A percentile compares a stretch with the other conserved stretches of the same genome.
Evolutionary conservation across 2,888 invertebrate species (phyloP).

Genomic region (Ectemnius continuus): DNA sequence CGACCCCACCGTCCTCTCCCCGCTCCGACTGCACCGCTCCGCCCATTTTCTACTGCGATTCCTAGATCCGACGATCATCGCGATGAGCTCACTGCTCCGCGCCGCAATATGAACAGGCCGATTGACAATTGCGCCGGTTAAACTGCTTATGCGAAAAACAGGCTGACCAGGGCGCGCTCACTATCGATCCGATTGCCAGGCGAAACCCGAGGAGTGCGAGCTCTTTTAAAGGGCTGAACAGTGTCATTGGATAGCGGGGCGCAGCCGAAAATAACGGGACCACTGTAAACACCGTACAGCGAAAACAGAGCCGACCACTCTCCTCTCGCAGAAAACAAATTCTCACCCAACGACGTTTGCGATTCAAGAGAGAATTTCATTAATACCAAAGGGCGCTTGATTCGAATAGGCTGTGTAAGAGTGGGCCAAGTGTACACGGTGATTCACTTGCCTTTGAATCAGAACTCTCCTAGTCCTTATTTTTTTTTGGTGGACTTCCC

Average conservation of each 20-base stretch:
- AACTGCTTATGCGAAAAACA: slow-evolving; percentile 20
- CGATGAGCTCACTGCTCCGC: too few relatives aligned
- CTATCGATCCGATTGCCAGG: slow-evolving; percentile 43
- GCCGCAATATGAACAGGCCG: too few relatives aligned
- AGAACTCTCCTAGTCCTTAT: too few relatives aligned
- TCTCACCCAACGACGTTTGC: background rate
- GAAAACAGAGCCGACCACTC: background rate
- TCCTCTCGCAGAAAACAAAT: background rate
- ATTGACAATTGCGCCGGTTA: slow-evolving; percentile 21
- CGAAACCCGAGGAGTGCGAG: slow-evolving; percentile 41
- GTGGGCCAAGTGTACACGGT: background rate
- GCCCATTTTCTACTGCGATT: slow-evolving; percentile 35
- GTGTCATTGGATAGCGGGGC: slow-evolving; percentile 9
- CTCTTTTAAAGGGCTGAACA: slow-evolving; percentile 40
- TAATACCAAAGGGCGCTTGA: background rate
- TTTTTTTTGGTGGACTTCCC: too few relatives aligned
- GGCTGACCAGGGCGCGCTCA: background rate
- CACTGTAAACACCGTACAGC: background rate
- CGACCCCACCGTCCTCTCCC: slow-evolving; percentile 24
- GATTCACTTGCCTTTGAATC: too few relatives aligned
- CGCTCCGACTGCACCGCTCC: slow-evolving; percentile 16
- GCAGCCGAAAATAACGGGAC: slow-evolving; percentile 13
- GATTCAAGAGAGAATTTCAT: background rate
- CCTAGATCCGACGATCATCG: slow-evolving; percentile 12
- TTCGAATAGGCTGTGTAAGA: too few relatives aligned